Evolutionary conservation across 2,113 vertebrate species (phyloP).

Genomic region (Trematomus loennbergii): DNA sequence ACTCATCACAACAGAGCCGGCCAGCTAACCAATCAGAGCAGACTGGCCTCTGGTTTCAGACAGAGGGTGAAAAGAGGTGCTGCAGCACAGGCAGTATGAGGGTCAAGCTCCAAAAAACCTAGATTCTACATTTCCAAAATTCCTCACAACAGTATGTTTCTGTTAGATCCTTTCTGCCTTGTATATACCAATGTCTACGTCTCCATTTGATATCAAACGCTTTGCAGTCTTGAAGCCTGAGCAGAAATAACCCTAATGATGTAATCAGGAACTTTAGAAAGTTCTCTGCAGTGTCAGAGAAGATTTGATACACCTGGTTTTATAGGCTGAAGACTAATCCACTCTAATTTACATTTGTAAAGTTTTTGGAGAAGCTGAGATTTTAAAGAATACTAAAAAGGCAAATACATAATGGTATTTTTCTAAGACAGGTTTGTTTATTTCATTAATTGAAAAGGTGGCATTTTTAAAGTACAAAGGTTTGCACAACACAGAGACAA

Average conservation of each 20-base stretch:
- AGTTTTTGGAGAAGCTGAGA: neutral
- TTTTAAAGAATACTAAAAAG: neutral
- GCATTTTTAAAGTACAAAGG: slow-evolving; percentile 33
- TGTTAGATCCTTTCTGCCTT: neutral
- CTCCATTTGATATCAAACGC: neutral
- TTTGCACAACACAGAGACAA: slow-evolving; percentile 18
- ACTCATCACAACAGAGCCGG: too few relatives aligned
- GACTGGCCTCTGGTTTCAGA: too few relatives aligned
- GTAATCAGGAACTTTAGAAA: neutral
- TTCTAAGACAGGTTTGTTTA: neutral
- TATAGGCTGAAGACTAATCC: neutral
- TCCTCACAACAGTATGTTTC: neutral
- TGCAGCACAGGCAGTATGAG: too few relatives aligned
- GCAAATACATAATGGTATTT: too few relatives aligned
- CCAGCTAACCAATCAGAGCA: too few relatives aligned
- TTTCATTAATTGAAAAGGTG: slow-evolving; percentile 35
- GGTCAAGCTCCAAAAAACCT: too few relatives aligned
- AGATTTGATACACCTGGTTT: neutral
- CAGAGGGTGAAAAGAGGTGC: too few relatives aligned
- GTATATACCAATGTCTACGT: neutral
- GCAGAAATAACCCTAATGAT: neutral
- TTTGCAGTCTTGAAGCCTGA: neutral
- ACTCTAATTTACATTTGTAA: neutral
- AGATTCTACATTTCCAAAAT: too few relatives aligned
- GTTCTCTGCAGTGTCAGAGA: neutral